Evolutionary conservation across 1,140 invertebrate genomes (phyloP), one percentile per base, ranked within the genome.

Genomic region (Brachionus koreanus): DNA sequence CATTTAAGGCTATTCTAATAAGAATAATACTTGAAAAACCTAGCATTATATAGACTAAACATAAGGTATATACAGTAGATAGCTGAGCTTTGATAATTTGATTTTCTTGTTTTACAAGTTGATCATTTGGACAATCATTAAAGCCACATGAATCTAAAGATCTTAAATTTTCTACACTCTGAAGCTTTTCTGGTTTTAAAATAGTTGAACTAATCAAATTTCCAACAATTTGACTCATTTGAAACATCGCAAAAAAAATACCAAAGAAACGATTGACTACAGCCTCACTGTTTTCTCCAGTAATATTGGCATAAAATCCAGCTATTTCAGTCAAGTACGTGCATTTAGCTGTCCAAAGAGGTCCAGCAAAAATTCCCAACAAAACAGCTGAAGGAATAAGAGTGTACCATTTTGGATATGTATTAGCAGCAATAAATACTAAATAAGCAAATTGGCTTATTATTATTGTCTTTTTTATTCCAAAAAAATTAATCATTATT

Each of bases 241-340:
- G 96, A 92, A 96, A 97, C 81, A 95, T 92, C 83, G 98, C 92
- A 90, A 98, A 98, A 91, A 98, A 98, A 90, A 97, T 94, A 16
- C 96, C 96, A 88, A 98, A 98, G 91, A 98, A 97, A 84, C 94
- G 88, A 52, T 96, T 94, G 74, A 98, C 94, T 83, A 97, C 94
- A 6, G 93, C 93, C 86, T 97, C 94, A 5, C 93, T 92, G 0
- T 93, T 91, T 85, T 95, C 85, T 1, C 85, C 84, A 3, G 87
- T 89, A 23, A 89, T 75, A 39, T 86, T 85, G 1, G 90, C 86
- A 83, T 90, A 91, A 83, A 95, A 93, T 63, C 94, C 93, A 23
- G 94, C 95, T 7, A 93, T 94, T 85, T 97, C 94, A 0, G 95
- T 98, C 4, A 98, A 89, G 86, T 98, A 98, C 0, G 94, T 95